Evolutionary conservation across 2,888 invertebrate genomes (phyloP), one percentile per base, ranked within the genome.

Genomic region (Erynnis tages): DNA sequence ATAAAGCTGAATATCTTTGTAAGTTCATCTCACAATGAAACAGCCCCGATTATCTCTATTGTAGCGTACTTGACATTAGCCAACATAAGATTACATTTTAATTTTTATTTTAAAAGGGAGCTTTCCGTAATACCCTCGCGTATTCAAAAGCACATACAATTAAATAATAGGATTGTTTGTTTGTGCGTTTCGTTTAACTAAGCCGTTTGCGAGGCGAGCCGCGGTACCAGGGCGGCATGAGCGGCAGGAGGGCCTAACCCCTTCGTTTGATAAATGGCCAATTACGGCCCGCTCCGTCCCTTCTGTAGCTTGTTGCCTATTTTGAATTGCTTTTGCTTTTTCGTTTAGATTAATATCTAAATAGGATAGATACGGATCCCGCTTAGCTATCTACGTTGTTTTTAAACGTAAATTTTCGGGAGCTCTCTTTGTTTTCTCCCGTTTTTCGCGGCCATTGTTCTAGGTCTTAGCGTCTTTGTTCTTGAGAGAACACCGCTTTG

Each of bases 201-300:
- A 53, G 58, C 54, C 58, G 55, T 59, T 59, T 54, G 59, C 56
- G 44, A 56, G 60, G 61, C 70, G 68, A 63, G 75, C 67, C 66
- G 67, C 65, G 66, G 59, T 65, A 80, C 78, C 76, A 79, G 78
- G 77, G 76, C 76, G 69, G 79, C 79, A 77, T 81, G 76, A 71
- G 71, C 75, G 71, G 75, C 73, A 74, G 69, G 77, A 77, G 77
- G 74, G 73, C 80, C 87, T 87, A 87, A 89, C 90, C 90, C 90
- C 89, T 90, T 87, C 87, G 78, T 90, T 90, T 90, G 90, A 90
- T 90, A 90, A 90, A 90, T 90, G 90, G 90, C 90, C 90, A 90
- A 90, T 90, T 90, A 90, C 90, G 79, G 76, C 73, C 81, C 69
- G 66, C 71, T 76, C 81, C 82, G 77, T 78, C 78, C 76, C 82